Base-by-base conservation (phyloP, 2,888 invertebrate genomes). In the Petrolisthes manimaculis region DNA sequence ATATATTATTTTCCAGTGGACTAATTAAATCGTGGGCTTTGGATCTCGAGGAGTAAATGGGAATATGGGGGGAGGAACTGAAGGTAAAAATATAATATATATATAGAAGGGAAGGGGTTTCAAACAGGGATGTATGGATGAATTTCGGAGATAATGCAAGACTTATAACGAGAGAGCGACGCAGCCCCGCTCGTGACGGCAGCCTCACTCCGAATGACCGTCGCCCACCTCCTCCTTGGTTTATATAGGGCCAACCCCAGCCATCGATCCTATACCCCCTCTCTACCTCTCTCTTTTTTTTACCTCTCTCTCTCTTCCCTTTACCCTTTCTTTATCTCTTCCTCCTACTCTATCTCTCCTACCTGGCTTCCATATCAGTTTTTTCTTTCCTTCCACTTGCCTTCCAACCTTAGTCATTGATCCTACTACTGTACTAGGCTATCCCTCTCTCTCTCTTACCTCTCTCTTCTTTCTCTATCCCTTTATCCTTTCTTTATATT, bases 181-280 rank as follows among this genome's bases (percentile, higher is more conserved):
- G 71, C 21, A 14, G 21, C 6, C 21, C 71, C 71, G 21, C 71
- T 71, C 14, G 18, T 21, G 21, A 71, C 71, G 71, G 21, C 14
- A 8, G 71, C 71, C 21, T 71, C 71, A 71, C 71, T 71, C 71
- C 71, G 71, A 71, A 71, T 71, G 71, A 71, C 71, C 71, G 71
- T 71, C 71, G 71, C 71, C 71, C 71, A 71, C 71, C 71, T 5
- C 71, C 71, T 21, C n/a, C 71, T 21, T n/a, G 71, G 18, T n/a
- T 71, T 71, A 71, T 71, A 71, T 71, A 71, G 71, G 1, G 6
- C n/a, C 71, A 21, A 21, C 21, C 21, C 21, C 21, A 71, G 71
- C 71, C 71, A 71, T 71, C 71, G 71, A 71, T 71, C 71, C 71
- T 71, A 18, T n/a, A 18, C 71, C 71, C 71, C 21, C 71, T 71